These are phyloP conservation scores for roundworm (Caenorhabditis elegans) DNA, from an alignment of 1,140 invertebrate species.

Conservation along the genomic window DNA sequence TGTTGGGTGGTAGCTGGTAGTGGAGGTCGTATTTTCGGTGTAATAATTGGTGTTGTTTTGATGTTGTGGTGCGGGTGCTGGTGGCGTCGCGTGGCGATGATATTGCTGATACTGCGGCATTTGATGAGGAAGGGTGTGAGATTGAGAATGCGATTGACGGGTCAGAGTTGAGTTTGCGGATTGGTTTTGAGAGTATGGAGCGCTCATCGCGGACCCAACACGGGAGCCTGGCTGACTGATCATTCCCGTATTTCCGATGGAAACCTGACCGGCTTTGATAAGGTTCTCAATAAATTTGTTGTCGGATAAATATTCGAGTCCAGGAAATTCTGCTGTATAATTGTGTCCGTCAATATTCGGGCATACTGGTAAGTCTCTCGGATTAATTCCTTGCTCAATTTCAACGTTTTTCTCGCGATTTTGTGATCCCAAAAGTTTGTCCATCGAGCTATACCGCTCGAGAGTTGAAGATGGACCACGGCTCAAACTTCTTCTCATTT, in stretches of 20 bases:
- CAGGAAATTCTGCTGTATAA: conserved; percentile 40
- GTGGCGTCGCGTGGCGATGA: conserved; percentile 1
- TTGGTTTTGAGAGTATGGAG: background rate
- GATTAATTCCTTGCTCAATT: conserved; percentile 36
- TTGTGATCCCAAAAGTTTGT: background rate
- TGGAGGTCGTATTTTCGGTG: background rate
- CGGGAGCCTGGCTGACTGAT: conserved; percentile 10
- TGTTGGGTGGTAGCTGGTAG: background rate
- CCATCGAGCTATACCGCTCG: background rate
- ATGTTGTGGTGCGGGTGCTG: background rate
- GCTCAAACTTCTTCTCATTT: conserved; percentile 8
- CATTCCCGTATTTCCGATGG: background rate
- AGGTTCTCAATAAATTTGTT: conserved; percentile 33
- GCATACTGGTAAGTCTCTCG: background rate
- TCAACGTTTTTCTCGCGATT: background rate
- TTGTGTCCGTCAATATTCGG: conserved; percentile 29
- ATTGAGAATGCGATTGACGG: background rate
- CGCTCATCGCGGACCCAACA: background rate
- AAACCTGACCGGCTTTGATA: background rate
- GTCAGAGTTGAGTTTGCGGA: background rate
- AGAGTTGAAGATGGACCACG: background rate
- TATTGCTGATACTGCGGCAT: conserved; percentile 21
- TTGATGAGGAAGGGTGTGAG: background rate
- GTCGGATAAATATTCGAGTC: conserved; percentile 24
- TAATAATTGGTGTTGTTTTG: conserved; percentile 29